These are phyloP conservation scores for Antennarius maculatus DNA, from an alignment of 2,797 vertebrate species.

Conservation along the genomic window DNA sequence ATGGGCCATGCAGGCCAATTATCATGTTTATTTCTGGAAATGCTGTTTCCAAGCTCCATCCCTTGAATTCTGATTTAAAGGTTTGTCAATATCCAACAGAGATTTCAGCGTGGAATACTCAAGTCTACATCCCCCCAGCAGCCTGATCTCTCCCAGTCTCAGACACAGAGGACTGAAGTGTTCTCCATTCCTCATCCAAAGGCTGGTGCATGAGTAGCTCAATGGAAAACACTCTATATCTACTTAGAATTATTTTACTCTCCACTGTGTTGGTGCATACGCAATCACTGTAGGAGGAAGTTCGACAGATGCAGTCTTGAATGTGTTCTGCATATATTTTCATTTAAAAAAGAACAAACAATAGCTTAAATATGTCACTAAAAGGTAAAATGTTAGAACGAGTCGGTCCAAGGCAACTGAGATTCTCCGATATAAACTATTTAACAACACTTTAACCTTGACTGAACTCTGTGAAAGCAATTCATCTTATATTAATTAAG, in stretches of 20 bases:
- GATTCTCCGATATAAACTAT: conserved; percentile 71
- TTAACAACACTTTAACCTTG: conserved; percentile 81
- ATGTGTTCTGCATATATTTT: not conserved
- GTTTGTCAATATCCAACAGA: too few species aligned
- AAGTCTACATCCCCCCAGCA: too few species aligned
- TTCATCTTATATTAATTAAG: conserved; percentile 75
- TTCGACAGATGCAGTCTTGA: conserved; percentile 3
- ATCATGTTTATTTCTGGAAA: too few species aligned
- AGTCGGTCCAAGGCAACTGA: conserved; percentile 55
- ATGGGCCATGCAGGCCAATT: too few species aligned
- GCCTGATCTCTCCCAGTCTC: not conserved
- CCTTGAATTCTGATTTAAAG: too few species aligned
- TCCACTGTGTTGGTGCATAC: not conserved
- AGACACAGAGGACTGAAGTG: not conserved
- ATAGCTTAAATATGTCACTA: not conserved
- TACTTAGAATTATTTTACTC: conserved; percentile 36
- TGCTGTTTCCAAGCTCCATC: too few species aligned
- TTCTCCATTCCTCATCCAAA: not conserved
- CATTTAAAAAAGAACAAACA: conserved; percentile 10
- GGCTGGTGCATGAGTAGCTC: conserved; percentile 18
- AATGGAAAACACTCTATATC: conserved; percentile 31
- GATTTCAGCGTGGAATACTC: too few species aligned
- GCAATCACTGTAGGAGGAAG: conserved; percentile 4
- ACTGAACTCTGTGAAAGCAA: conserved; percentile 65
- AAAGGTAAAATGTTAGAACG: conserved; percentile 4